phyloP scores from a whole-genome alignment of 2,888 invertebrate genomes.

The Patella pellucida region DNA sequence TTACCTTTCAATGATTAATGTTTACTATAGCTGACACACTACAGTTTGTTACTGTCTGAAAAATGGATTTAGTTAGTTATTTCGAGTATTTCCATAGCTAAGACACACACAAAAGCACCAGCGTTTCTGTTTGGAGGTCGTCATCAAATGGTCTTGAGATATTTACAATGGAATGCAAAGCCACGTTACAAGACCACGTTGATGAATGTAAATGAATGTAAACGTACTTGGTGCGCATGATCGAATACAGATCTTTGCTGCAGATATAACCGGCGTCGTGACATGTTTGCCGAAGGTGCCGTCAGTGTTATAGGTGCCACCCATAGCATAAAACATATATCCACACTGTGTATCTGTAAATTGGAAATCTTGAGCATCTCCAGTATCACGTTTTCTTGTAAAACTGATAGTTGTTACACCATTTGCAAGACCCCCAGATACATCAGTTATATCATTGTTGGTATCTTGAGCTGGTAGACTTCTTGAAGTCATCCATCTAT shows the following conservation, averaged over 20 bases:
- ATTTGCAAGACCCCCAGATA: conserved; percentile 31
- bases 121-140: no score
- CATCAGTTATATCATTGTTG: conserved; percentile 30
- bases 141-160: no score
- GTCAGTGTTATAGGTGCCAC: conserved; percentile 31
- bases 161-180: no score
- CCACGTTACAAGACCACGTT: no score
- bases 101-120: no score
- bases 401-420: conserved; percentile 43
- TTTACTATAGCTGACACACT: no score
- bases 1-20: no score
- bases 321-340: conserved; percentile 43
- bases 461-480: conserved; percentile 34
- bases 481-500: conserved; percentile 19
- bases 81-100: no score
- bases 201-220: no score
- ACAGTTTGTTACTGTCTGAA: no score
- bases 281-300: conserved; percentile 25
- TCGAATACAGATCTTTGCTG: conserved; percentile 27
- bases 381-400: conserved; percentile 37
- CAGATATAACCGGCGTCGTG: conserved; percentile 22
- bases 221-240: neutral
- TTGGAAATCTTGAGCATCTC: conserved; percentile 32
- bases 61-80: no score
- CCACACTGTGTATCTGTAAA: conserved; percentile 63